Conservation (phyloP, 2,113 vertebrate genomes). For the Cyrtonyx montezumae region DNA sequence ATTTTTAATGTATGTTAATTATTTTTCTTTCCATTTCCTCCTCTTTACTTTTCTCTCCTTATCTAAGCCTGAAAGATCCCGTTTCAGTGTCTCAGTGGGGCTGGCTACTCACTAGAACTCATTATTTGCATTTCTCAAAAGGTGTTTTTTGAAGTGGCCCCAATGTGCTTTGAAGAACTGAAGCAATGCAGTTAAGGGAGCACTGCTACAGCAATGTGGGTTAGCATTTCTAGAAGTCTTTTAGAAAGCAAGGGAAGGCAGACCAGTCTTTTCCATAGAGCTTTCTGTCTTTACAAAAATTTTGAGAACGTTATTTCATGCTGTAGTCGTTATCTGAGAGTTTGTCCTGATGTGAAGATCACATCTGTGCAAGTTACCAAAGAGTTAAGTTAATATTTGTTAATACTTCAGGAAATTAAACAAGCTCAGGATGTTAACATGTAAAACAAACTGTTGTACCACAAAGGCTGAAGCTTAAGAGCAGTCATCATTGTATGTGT, state of each 20-base stretch:
- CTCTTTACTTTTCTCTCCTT: background rate
- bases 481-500: rapidly evolving
- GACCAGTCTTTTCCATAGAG: background rate
- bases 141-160: background rate
- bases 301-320: background rate
- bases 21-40: too few relatives aligned
- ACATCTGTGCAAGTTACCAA: background rate
- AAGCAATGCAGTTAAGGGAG: background rate
- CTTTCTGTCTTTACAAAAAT: background rate
- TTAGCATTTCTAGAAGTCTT: background rate
- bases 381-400: background rate
- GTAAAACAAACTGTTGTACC: background rate
- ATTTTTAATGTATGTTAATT: background rate
- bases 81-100: background rate
- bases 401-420: background rate
- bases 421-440: background rate
- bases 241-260: background rate
- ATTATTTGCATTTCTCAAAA: background rate
- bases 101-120: background rate
- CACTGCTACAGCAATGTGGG: background rate
- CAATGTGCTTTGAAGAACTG: background rate
- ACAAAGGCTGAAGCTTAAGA: background rate
- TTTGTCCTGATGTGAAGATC: rapidly evolving
- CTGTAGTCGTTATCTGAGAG: background rate
- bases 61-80: background rate